Evolutionary conservation across 2,113 vertebrate species (phyloP), one percentile per base, ranked within the genome.

Genomic region (Poeciliopsis prolifica): DNA sequence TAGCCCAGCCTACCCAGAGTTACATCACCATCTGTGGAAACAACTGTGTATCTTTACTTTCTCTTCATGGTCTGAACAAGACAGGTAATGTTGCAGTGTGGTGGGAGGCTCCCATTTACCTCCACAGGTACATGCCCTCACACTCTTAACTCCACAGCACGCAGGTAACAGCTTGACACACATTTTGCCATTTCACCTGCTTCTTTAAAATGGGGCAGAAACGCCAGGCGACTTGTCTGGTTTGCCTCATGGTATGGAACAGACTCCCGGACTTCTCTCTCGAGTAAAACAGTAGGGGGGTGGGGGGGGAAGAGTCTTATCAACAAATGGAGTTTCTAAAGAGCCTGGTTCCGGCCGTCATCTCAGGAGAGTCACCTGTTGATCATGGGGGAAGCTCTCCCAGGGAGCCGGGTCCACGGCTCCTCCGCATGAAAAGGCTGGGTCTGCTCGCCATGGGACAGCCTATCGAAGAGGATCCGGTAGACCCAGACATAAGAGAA

Each of bases 241-340:
- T 37, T 69, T 31, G 76, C 74, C 72, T 70, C 75, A 80, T 80
- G 84, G 68, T 14, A 31, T 31, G 72, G 42, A 62, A 66, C 40
- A 78, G 64, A 65, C 42, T 62, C 9, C 22, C 81, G 77, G 81
- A 87, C 54, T 68, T 60, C 63, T 19, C 70, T 44, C 68, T 70
- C 28, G 81, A 86, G 74, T 83, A 74, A 87, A 79, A 72, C 44
- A 82, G 44, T 54, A 26, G 58, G 35, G n/a, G n/a, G n/a, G n/a
- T n/a, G n/a, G n/a, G n/a, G n/a, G n/a, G n/a, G n/a, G n/a, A n/a
- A n/a, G 29, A 10, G 68, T 63, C 68, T 73, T 29, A 83, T 35
- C 24, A 22, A 90, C 86, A 70, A 37, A 98, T 98, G 97, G 97
- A 98, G 37, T 99, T 98, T 90, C 91, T 99, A 60, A 99, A 94